phyloP scores from a whole-genome alignment of 2,888 invertebrate genomes.

The Crossocerus cetratus region DNA sequence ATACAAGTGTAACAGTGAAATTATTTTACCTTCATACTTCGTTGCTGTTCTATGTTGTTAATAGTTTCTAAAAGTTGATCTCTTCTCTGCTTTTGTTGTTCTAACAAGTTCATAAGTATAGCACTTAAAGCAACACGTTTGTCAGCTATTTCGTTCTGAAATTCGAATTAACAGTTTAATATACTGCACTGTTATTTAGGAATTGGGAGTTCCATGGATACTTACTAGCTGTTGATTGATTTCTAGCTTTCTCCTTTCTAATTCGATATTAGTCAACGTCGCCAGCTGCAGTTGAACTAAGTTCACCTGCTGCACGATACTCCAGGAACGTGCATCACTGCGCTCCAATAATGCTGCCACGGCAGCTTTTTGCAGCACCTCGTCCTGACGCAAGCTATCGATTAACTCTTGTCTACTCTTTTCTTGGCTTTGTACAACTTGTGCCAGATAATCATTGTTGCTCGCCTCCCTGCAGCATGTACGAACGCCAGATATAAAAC shows the following conservation, averaged over 20 bases:
- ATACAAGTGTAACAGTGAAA: too few relatives aligned
- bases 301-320: conserved; percentile 86
- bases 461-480: conserved; percentile 79
- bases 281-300: conserved; percentile 86
- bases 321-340: conserved; percentile 87
- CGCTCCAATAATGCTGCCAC: conserved; percentile 85
- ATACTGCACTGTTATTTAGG: not conserved
- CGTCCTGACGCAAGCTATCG: conserved; percentile 82
- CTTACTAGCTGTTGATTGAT: conserved; percentile 83
- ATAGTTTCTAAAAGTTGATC: conserved; percentile 83
- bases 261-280: conserved; percentile 84
- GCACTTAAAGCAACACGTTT: conserved; percentile 83
- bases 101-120: conserved; percentile 83
- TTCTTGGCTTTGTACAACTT: conserved; percentile 82
- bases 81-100: conserved; percentile 83
- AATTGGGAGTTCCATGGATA: not conserved
- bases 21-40: conserved; percentile 68
- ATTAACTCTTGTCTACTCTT: conserved; percentile 81
- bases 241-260: conserved; percentile 84
- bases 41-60: conserved; percentile 83
- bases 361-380: conserved; percentile 85
- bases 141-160: conserved; percentile 82
- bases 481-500: conserved; percentile 3
- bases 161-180: conserved; percentile 29
- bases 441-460: conserved; percentile 80